A percentile compares a stretch with the other conserved stretches of the same genome.
phyloP scores from a whole-genome alignment of 2,888 invertebrate genomes.

The Galeopsomyia nigrocyanea region DNA sequence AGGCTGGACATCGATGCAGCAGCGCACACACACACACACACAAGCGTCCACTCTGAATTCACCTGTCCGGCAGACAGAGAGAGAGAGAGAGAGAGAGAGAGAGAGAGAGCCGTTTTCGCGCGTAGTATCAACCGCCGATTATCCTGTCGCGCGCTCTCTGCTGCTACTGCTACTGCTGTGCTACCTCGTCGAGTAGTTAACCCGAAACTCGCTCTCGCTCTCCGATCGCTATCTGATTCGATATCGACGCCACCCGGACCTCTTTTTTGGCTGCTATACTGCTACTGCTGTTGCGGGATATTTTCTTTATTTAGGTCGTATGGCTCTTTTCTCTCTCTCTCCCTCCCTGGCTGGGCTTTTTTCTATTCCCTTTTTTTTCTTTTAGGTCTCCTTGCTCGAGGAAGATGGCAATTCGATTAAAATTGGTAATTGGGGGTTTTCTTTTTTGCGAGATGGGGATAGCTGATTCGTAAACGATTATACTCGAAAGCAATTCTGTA shows the following conservation, averaged over 20 bases:
- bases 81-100: neutral
- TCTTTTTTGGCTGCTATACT: too few relatives aligned
- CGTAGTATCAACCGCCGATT: conserved; percentile 49
- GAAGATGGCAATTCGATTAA: too few relatives aligned
- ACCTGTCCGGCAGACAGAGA: conserved; percentile 39
- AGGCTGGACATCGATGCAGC: conserved; percentile 66
- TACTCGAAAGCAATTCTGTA: too few relatives aligned
- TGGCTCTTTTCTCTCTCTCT: neutral
- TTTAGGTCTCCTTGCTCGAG: too few relatives aligned
- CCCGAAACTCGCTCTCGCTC: conserved; percentile 2
- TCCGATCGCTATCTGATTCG: too few relatives aligned
- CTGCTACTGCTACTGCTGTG: too few relatives aligned
- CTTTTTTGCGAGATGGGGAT: too few relatives aligned
- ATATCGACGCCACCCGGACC: conserved; percentile 10
- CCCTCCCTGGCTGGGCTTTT: too few relatives aligned
- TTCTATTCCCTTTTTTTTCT: too few relatives aligned
- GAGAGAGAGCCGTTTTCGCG: conserved; percentile 47
- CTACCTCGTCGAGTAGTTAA: conserved; percentile 16
- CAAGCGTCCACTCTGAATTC: conserved; percentile 40
- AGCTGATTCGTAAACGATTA: too few relatives aligned
- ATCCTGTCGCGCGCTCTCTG: conserved; percentile 41
- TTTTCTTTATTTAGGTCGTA: conserved; percentile 2
- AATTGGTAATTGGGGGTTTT: too few relatives aligned
- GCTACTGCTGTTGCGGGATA: conserved; percentile 31
- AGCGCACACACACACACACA: conserved; percentile 49